A percentile compares a stretch with the other conserved stretches of the same genome.
These are phyloP conservation scores for Lycia hirtaria DNA, from an alignment of 2,888 invertebrate genomes.

Conservation along the genomic window DNA sequence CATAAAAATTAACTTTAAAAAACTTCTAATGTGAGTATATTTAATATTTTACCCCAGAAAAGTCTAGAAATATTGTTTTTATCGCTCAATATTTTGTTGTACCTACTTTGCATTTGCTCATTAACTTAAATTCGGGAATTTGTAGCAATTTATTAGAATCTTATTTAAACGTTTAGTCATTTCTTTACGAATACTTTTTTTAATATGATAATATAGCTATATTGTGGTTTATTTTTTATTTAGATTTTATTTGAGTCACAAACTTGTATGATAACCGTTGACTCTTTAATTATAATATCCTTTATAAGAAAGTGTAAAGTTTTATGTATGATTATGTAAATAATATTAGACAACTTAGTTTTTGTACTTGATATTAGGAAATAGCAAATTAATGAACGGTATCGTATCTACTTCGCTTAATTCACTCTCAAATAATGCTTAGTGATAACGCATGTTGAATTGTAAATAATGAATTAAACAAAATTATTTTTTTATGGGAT, in stretches of 20 bases:
- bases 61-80: conserved; percentile 27
- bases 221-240: conserved; percentile 40
- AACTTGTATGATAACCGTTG: conserved; percentile 40
- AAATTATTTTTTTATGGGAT: conserved; percentile 77
- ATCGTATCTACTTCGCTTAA: conserved; percentile 40
- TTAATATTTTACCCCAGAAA: background rate
- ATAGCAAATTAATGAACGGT: conserved; percentile 48
- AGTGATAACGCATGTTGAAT: conserved; percentile 46
- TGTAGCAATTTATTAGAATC: conserved; percentile 46
- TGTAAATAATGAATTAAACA: conserved; percentile 69
- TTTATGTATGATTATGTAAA: conserved; percentile 74
- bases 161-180: conserved; percentile 37
- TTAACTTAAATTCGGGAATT: conserved; percentile 41
- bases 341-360: conserved; percentile 64
- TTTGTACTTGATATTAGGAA: conserved; percentile 69
- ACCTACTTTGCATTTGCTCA: conserved; percentile 75
- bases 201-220: conserved; percentile 49
- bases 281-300: conserved; percentile 37
- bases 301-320: conserved; percentile 52
- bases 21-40: background rate
- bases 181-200: conserved; percentile 47
- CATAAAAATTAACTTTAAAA: background rate
- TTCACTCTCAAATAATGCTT: conserved; percentile 25
- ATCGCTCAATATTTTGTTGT: conserved; percentile 62
- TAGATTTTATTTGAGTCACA: conserved; percentile 35